These are phyloP conservation scores for Charanyca ferruginea DNA, from an alignment of 2,888 invertebrate genomes.

Conservation along the genomic window DNA sequence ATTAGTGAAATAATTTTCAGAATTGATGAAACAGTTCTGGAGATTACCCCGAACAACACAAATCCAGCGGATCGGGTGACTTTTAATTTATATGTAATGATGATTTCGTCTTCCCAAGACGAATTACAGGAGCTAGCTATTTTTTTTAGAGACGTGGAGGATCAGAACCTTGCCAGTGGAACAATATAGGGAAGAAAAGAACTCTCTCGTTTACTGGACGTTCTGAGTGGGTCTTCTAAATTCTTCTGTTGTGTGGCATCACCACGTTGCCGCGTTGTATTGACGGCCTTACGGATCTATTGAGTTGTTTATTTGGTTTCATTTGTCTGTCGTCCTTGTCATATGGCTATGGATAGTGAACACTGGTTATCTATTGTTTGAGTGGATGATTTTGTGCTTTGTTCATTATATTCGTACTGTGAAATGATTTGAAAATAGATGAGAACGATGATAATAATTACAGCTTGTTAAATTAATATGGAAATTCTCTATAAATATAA, in stretches of 20 bases:
- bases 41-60: too few relatives aligned
- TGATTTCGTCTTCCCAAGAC: too few relatives aligned
- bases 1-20: too few relatives aligned
- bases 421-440: neutral
- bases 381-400: conserved; percentile 34
- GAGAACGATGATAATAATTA: neutral
- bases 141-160: too few relatives aligned
- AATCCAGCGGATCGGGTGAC: too few relatives aligned
- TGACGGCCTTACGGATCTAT: conserved; percentile 57
- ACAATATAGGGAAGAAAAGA: neutral
- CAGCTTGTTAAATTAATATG: neutral
- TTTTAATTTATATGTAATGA: too few relatives aligned
- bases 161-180: neutral
- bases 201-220: neutral
- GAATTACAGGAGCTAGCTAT: too few relatives aligned
- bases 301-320: conserved; percentile 56
- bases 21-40: too few relatives aligned
- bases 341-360: conserved; percentile 37
- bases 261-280: conserved; percentile 46
- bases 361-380: conserved; percentile 43
- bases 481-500: neutral
- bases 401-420: neutral
- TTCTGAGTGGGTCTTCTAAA: conserved; percentile 15
- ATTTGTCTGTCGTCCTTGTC: conserved; percentile 49
- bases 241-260: neutral